These are phyloP conservation scores for Ibycter americanus DNA, from an alignment of 2,797 vertebrate genomes.

Conservation along the genomic window DNA sequence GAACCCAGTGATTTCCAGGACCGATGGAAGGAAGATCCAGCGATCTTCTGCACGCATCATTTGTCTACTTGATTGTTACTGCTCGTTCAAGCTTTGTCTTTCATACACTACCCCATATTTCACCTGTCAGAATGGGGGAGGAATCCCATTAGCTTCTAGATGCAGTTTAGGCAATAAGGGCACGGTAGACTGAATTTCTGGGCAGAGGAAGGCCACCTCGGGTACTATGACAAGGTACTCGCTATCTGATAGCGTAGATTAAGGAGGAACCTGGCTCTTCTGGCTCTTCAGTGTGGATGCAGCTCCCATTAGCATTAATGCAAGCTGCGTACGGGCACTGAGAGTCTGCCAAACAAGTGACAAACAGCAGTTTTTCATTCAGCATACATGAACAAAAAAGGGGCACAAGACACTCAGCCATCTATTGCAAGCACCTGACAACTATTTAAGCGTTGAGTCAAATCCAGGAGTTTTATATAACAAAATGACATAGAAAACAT, in stretches of 20 bases:
- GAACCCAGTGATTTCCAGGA: neutral
- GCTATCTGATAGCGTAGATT: neutral
- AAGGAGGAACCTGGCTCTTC: conserved; percentile 26
- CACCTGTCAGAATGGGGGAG: neutral
- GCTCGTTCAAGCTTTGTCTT: neutral
- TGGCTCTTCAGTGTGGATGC: neutral
- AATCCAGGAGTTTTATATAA: conserved; percentile 19
- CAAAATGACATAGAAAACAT: neutral
- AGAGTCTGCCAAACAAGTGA: conserved; percentile 33
- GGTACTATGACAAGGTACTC: neutral
- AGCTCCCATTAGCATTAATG: conserved; percentile 26
- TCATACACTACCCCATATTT: neutral
- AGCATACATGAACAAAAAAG: neutral
- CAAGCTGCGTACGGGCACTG: neutral
- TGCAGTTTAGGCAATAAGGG: neutral
- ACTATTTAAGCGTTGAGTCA: conserved; percentile 28
- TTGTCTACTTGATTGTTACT: neutral
- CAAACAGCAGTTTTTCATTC: conserved; percentile 48
- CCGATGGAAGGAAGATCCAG: neutral
- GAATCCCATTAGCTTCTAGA: conserved; percentile 22
- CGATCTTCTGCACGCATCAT: neutral
- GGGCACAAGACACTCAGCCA: neutral
- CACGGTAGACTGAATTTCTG: conserved; percentile 29
- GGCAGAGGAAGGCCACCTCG: conserved; percentile 17
- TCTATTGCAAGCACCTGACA: conserved; percentile 43